Base-by-base conservation (phyloP, 2,888 invertebrate genomes). In the Abrostola tripartita region DNA sequence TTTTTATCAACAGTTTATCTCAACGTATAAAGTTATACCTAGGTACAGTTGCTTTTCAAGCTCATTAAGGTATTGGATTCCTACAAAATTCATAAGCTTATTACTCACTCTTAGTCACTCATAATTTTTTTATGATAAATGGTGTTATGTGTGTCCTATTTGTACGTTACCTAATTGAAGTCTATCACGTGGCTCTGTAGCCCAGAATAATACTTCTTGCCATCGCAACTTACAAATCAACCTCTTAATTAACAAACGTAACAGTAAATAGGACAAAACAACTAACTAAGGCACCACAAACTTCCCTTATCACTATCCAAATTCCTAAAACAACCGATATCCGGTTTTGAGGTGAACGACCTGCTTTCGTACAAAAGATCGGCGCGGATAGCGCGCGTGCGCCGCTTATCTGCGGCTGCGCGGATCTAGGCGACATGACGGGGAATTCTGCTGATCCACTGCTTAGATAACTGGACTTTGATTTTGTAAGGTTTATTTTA, bases 291-390 rank as follows among this genome's bases (percentile, higher is more conserved):
- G 52, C 53, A 57, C 54, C 52, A 52, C 52, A 58, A 61, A 11
- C 44, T 51, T 57, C 65, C 52, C 68, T 76, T 70, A 75, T 77
- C 74, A 69, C 64, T 60, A 69, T 58, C 80, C 71, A 52, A 81
- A 81, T 79, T 79, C 77, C 66, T 60, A 60, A 65, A 55, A 57
- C 56, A 57, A 61, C 56, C 58, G 51, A 77, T 73, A 71, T 81
- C 81, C 81, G 77, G 74, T 66, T 71, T 66, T 71, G 66, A 68
- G 81, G 76, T 76, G 74, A 79, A 69, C 66, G 79, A 73, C 82
- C 81, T 65, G 76, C 79, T 82, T 82, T 79, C 68, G 68, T 76
- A 79, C 73, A 63, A 76, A 71, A 81, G 81, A 81, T 82, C 71
- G 65, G 58, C 59, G 54, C 61, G 66, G 82, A 81, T 82, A 82